Evolutionary conservation across 2,113 vertebrate species (phyloP).

Genomic region (Callionymus lyra): DNA sequence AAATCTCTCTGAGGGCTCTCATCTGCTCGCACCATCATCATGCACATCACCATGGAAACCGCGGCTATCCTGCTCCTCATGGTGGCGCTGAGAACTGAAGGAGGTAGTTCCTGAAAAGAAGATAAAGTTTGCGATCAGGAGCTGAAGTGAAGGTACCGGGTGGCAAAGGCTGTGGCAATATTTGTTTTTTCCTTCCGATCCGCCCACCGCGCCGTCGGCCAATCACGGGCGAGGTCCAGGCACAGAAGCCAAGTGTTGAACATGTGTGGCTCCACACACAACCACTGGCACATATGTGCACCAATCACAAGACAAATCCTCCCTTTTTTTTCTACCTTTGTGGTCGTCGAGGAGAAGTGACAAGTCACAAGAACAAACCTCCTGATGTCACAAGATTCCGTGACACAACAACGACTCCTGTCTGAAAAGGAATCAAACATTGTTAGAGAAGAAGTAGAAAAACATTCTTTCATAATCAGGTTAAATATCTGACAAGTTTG

Average conservation of each 20-base stretch:
- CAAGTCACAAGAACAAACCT: conserved; percentile 4
- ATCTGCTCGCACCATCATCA: conserved; percentile 30
- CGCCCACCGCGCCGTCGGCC: conserved; percentile 44
- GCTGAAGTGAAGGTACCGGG: conserved; percentile 17
- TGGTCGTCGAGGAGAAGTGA: conserved; percentile 19
- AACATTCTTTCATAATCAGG: too few species aligned
- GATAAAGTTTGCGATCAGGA: conserved; percentile 11
- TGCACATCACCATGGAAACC: conserved; percentile 44
- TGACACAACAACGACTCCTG: neutral
- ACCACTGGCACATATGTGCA: neutral
- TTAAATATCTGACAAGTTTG: too few species aligned
- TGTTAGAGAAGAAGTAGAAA: too few species aligned
- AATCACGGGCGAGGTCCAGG: conserved; percentile 30
- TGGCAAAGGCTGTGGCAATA: conserved; percentile 36
- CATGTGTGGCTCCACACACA: conserved; percentile 24
- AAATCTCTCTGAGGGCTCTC: conserved; percentile 65
- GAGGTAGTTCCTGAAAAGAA: conserved; percentile 1
- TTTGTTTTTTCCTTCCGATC: conserved; percentile 38
- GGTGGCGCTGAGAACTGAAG: conserved; percentile 15
- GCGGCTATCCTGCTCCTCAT: conserved; percentile 52
- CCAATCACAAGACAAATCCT: neutral
- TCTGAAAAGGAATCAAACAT: too few species aligned
- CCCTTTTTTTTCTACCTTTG: conserved; percentile 13
- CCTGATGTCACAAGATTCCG: conserved; percentile 11
- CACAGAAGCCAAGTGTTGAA: conserved; percentile 39